A percentile compares a stretch with the other conserved stretches of the same genome.
Conservation (phyloP, 2,797 vertebrate genomes). For the Ispidina lecontei region DNA sequence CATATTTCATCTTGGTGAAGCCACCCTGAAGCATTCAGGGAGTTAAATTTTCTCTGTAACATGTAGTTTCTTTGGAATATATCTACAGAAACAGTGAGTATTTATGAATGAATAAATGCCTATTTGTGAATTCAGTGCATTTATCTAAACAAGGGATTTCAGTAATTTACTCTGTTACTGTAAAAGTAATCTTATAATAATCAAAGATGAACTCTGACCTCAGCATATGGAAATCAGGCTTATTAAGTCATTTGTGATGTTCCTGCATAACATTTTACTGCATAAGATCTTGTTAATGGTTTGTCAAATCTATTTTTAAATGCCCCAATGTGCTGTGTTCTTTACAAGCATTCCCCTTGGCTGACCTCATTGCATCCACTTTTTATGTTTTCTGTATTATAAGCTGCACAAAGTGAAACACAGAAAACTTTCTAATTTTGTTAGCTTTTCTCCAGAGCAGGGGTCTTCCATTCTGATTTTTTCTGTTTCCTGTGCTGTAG, state of each 20-base stretch:
- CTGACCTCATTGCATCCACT: not conserved
- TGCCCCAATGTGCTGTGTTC: not conserved
- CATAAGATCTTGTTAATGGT: not conserved
- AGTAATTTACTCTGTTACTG: not conserved
- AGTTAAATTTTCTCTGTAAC: not conserved
- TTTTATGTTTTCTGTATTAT: not conserved
- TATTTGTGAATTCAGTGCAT: not conserved
- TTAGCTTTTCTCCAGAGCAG: not conserved
- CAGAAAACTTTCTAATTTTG: not conserved
- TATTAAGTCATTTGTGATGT: not conserved
- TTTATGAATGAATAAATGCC: slow-evolving; percentile 10
- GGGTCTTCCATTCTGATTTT: not conserved
- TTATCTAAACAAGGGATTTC: not conserved
- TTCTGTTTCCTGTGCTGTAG: not conserved
- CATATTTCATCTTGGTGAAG: not conserved
- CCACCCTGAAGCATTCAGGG: not conserved
- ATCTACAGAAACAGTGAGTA: not conserved
- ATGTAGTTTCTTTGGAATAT: not conserved
- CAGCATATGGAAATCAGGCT: not conserved
- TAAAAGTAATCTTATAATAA: not conserved
- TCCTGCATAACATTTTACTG: slow-evolving; percentile 3
- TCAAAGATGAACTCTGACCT: not conserved
- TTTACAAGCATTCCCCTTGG: not conserved
- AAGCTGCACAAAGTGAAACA: not conserved
- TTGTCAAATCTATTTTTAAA: not conserved